Evolutionary conservation across 2,113 vertebrate genomes (phyloP).

Genomic region (Rhynchomys soricoides): DNA sequence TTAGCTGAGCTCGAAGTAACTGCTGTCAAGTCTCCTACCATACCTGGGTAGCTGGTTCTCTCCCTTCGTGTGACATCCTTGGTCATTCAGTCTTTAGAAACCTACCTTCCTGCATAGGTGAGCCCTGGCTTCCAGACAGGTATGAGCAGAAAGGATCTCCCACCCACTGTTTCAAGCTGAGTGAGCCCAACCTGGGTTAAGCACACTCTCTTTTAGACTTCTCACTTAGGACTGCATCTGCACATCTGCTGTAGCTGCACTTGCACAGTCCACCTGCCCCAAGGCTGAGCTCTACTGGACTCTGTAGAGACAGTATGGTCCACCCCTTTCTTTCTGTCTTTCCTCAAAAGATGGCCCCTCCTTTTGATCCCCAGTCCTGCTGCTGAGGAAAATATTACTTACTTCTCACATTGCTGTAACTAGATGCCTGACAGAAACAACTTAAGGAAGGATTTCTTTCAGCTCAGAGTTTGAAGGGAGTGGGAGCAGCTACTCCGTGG

Average conservation of each 20-base stretch:
- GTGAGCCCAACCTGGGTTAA: constrained; percentile 52
- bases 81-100: background rate
- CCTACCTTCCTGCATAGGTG: constrained; percentile 22
- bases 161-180: constrained; percentile 69
- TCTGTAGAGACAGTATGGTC: background rate
- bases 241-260: background rate
- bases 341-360: background rate
- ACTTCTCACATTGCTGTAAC: background rate
- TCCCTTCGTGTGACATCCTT: background rate
- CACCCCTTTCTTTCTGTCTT: background rate
- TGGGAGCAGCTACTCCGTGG: background rate
- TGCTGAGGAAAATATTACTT: rapidly evolving
- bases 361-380: background rate
- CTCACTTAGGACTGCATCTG: background rate
- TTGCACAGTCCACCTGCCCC: constrained; percentile 1
- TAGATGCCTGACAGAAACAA: background rate
- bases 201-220: constrained; percentile 48
- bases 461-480: background rate
- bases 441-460: background rate
- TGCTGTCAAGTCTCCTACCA: background rate
- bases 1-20: background rate
- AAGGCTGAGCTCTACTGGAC: background rate
- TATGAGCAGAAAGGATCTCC: constrained; percentile 74
- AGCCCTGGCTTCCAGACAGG: constrained; percentile 68
- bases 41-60: background rate